Percentiles rank a stretch among this genome's conserved stretches.
phyloP scores from a whole-genome alignment of 1,140 invertebrate genomes.

The Cephus cinctus region DNA sequence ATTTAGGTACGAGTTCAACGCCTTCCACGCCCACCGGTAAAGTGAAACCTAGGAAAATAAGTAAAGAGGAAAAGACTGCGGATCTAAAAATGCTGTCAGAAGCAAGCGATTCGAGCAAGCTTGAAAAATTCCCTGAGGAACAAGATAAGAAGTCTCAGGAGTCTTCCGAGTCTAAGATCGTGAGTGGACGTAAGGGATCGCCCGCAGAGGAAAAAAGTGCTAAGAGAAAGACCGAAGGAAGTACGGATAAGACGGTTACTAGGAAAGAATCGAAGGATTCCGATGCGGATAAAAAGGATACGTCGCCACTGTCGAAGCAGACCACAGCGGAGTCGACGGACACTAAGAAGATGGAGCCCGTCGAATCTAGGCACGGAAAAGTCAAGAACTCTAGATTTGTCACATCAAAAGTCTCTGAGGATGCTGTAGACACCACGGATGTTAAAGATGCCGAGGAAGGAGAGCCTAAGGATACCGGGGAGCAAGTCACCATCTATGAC shows the following conservation, averaged over 20 bases:
- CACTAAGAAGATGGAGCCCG: conserved; percentile 17
- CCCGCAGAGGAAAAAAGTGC: no score
- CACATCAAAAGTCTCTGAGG: conserved; percentile 41
- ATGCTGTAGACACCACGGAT: conserved; percentile 33
- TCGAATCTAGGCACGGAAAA: conserved; percentile 13
- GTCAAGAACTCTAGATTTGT: conserved; percentile 48
- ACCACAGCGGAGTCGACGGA: conserved; percentile 16
- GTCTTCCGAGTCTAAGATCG: no score
- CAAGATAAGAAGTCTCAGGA: conserved; percentile 26
- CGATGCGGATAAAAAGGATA: no score
- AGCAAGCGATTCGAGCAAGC: background rate
- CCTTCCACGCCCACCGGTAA: conserved; percentile 45
- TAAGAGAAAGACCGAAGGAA: no score
- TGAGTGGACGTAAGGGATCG: no score
- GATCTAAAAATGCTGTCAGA: conserved; percentile 37
- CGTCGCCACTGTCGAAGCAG: background rate
- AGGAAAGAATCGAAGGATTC: no score
- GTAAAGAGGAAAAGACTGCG: conserved; percentile 46
- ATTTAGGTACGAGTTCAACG: conserved; percentile 37
- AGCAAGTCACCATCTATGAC: conserved; percentile 45
- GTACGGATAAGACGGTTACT: no score
- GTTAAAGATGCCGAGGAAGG: conserved; percentile 29
- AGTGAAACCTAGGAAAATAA: conserved; percentile 45
- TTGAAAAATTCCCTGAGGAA: conserved; percentile 1
- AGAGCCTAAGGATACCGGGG: conserved; percentile 20